A percentile compares a stretch with the other conserved stretches of the same genome.
Conservation (phyloP, 1,140 invertebrate genomes). For the Papilio dardanus region DNA sequence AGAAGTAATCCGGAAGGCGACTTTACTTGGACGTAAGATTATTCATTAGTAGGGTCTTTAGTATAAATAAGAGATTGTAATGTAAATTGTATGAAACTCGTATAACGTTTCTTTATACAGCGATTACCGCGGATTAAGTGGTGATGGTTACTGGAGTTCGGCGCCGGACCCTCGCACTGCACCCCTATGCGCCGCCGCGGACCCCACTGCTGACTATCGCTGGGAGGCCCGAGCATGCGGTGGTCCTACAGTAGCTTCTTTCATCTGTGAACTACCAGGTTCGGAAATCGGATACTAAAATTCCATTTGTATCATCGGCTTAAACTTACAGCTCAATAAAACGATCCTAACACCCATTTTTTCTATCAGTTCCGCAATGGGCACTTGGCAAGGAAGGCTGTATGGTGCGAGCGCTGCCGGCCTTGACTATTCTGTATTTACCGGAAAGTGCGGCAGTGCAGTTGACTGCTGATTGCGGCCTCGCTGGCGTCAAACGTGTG, state of each 20-base stretch:
- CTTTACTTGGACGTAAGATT: constrained; percentile 89
- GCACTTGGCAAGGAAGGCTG: constrained; percentile 84
- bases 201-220: constrained; percentile 87
- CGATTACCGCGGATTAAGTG: constrained; percentile 83
- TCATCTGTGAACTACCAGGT: constrained; percentile 90
- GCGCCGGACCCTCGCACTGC: constrained; percentile 72
- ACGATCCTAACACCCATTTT: constrained; percentile 35
- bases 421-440: constrained; percentile 87
- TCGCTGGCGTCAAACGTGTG: constrained; percentile 90
- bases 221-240: constrained; percentile 88
- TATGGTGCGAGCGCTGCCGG: constrained; percentile 86
- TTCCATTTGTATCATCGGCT: not conserved
- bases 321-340: not conserved
- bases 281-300: constrained; percentile 42
- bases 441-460: constrained; percentile 92
- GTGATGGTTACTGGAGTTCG: constrained; percentile 87
- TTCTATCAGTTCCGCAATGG: constrained; percentile 85
- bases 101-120: constrained; percentile 45
- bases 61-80: too few species aligned
- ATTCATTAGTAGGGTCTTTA: not conserved
- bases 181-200: constrained; percentile 86
- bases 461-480: constrained; percentile 93
- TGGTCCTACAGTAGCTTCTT: constrained; percentile 88
- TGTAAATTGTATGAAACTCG: too few species aligned
- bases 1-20: constrained; percentile 85